phyloP scores from a whole-genome alignment of 2,888 invertebrate species.

The Acutogordius australiensis region DNA sequence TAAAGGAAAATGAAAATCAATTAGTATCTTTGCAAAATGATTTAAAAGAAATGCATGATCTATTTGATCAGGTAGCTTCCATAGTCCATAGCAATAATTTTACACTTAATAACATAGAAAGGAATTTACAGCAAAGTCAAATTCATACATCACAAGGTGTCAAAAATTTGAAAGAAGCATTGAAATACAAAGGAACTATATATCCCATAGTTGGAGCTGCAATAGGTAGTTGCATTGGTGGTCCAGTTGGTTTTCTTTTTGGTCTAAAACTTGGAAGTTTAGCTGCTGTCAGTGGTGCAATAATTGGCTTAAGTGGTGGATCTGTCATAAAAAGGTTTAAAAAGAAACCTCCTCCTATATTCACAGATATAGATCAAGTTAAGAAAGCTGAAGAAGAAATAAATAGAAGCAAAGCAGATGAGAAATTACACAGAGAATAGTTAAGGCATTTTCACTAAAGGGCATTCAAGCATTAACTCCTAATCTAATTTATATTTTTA shows the following conservation, averaged over 20 bases:
- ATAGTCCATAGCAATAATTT: background rate
- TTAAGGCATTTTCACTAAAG: too few relatives aligned
- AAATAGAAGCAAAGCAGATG: too few relatives aligned
- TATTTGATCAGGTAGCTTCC: background rate
- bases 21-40: background rate
- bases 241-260: conserved; percentile 2
- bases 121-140: background rate
- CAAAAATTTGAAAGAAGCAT: background rate
- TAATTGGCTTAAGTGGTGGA: background rate
- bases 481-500: too few relatives aligned
- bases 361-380: too few relatives aligned
- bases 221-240: background rate
- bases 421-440: too few relatives aligned
- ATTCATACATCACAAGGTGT: background rate
- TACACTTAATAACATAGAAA: background rate
- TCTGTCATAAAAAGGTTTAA: background rate
- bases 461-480: too few relatives aligned
- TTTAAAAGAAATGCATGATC: background rate
- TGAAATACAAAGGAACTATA: conserved; percentile 3
- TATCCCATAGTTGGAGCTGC: background rate
- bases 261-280: conserved; percentile 1
- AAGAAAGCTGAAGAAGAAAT: too few relatives aligned
- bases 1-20: background rate
- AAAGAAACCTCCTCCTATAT: too few relatives aligned
- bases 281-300: conserved; percentile 7